Conservation (phyloP, 2,888 invertebrate genomes). For the Drosophila neonasuta region DNA sequence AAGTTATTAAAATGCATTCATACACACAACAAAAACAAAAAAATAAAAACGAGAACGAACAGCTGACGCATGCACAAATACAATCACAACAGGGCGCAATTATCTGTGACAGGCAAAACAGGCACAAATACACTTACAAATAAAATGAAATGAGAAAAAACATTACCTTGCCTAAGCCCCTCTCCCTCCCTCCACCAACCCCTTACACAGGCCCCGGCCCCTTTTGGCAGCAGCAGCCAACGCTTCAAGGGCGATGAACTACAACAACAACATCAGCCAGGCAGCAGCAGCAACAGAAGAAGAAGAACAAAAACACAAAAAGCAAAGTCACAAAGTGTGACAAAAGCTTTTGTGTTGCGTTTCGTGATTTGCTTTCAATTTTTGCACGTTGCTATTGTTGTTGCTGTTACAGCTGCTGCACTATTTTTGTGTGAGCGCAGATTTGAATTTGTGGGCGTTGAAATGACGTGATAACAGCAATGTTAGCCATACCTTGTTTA, state of each 20-base stretch:
- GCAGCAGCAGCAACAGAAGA: slow-evolving; percentile 6
- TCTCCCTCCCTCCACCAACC: slow-evolving; percentile 14
- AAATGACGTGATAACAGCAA: slow-evolving; percentile 51
- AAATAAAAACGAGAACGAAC: slow-evolving; percentile 40
- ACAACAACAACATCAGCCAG: slow-evolving; percentile 46
- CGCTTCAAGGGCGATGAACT: slow-evolving; percentile 72
- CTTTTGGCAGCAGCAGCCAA: slow-evolving; percentile 52
- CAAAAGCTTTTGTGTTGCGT: slow-evolving; percentile 48
- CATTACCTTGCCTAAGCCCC: slow-evolving; percentile 57
- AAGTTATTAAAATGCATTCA: slow-evolving; percentile 43
- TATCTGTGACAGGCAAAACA: slow-evolving; percentile 24
- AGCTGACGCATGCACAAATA: slow-evolving; percentile 64
- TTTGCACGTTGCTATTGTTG: slow-evolving; percentile 20
- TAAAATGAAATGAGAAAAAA: slow-evolving; percentile 13
- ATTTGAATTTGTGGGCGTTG: slow-evolving; percentile 55
- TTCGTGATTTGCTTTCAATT: slow-evolving; percentile 41
- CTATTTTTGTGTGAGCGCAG: slow-evolving; percentile 10
- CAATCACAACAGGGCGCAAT: slow-evolving; percentile 12
- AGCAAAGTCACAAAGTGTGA: slow-evolving; percentile 50
- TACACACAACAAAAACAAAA: background rate
- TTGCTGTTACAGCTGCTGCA: slow-evolving; percentile 25
- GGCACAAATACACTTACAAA: slow-evolving; percentile 4
- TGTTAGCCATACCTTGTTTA: slow-evolving; percentile 40
- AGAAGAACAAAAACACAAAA: slow-evolving; percentile 43
- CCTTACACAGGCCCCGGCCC: slow-evolving; percentile 55